Conservation (phyloP, 92 coral and sea anemone species). For the Porites lobata region DNA sequence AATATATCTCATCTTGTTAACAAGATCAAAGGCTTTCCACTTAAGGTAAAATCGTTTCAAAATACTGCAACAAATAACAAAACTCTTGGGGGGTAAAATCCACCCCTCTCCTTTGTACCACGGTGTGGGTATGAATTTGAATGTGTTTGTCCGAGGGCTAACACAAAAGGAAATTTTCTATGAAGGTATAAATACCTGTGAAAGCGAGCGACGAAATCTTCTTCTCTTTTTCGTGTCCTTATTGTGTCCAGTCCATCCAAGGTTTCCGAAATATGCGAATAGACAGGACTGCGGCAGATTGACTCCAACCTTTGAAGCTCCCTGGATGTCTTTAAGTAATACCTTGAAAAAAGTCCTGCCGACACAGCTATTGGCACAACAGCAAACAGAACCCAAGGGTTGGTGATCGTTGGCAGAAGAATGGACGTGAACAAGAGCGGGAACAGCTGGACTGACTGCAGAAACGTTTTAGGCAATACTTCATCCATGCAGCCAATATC, state of each 20-base stretch:
- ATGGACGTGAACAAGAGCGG: background rate
- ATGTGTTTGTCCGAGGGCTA: too few relatives aligned
- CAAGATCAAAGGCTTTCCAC: too few relatives aligned
- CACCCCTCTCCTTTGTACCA: too few relatives aligned
- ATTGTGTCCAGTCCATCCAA: background rate
- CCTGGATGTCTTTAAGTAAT: slow-evolving; percentile 10
- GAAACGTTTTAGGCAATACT: background rate
- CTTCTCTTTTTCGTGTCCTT: background rate
- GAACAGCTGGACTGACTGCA: background rate
- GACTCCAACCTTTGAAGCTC: background rate
- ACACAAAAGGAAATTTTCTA: too few relatives aligned
- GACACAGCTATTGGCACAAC: background rate
- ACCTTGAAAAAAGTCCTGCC: background rate
- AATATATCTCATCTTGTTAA: too few relatives aligned
- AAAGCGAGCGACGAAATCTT: background rate
- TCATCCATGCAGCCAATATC: background rate
- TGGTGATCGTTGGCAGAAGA: background rate
- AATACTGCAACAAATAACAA: too few relatives aligned
- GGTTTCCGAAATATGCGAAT: slow-evolving; percentile 23
- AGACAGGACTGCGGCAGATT: background rate
- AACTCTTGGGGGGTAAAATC: too few relatives aligned
- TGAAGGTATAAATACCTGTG: too few relatives aligned
- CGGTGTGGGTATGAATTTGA: too few relatives aligned
- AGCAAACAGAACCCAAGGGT: background rate
- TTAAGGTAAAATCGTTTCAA: too few relatives aligned